Evolutionary conservation across 2,113 vertebrate genomes (phyloP), one percentile per base, ranked within the genome.

Genomic region (Charina bottae): DNA sequence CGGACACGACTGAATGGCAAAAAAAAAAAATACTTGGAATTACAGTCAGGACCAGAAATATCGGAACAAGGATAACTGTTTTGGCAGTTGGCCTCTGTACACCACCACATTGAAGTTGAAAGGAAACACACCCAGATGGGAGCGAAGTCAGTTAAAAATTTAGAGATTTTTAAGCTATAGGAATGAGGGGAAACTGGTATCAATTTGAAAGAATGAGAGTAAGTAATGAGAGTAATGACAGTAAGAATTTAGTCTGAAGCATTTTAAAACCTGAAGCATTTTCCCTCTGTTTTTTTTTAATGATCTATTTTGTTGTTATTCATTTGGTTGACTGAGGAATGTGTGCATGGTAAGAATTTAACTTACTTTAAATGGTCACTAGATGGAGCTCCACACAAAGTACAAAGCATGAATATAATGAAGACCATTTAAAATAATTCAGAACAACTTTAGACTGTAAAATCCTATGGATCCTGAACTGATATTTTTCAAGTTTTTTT

Each of bases 351-450:
- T 24, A 55, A 26, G 15, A 87, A 60, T 4, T 4, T 68, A 37
- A 56, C 4, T 9, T 59, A 33, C 33, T 37, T 78, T 24, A 55
- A 28, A 8, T 53, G 21, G 13, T 54, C 91, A 89, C 68, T 83
- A 92, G 87, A 54, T 89, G 91, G 91, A 0, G 91, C 58, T 64
- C 42, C 21, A 89, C 6, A 12, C 91, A 89, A 92, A 60, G 37
- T 23, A n/a, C 42, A 42, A n/a, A n/a, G 13, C 3, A 13, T 33
- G 64, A 72, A 78, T 42, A 7, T 78, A 21, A 78, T 15, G 8
- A 78, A 78, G 33, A 78, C 33, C 33, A 3, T 78, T 78, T 78
- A 78, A 78, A 78, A 78, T 78, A 78, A 37, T 78, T 78, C 33
- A 78, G 6, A 21, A 15, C n/a, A 37, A 42, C 17, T 78, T 21